Percentiles rank a stretch among this genome's conserved stretches.
Conservation (phyloP, 1,140 invertebrate species). For the Trachelipus rathkii region DNA sequence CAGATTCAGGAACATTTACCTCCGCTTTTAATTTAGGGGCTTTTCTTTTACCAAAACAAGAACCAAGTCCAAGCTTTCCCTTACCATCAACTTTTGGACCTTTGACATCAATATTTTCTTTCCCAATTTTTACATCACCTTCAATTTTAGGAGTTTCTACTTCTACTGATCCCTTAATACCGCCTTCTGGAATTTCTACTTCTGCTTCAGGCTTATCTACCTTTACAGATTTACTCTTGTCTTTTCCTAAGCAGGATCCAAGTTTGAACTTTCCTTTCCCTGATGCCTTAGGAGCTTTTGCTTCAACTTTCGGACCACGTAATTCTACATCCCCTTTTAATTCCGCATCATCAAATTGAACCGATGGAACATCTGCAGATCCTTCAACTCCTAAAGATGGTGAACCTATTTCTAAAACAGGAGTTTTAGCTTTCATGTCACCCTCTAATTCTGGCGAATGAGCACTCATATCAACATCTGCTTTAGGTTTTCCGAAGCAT, state of each 20-base stretch:
- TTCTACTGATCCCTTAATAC: neutral
- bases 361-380: neutral
- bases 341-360: neutral
- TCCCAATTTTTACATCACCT: too few relatives aligned
- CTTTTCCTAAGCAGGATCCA: conserved; percentile 11
- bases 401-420: neutral
- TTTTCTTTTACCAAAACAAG: neutral
- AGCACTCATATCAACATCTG: neutral
- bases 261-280: neutral
- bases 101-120: too few relatives aligned
- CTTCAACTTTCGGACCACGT: conserved; percentile 14
- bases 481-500: conserved; percentile 31
- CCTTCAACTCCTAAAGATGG: neutral
- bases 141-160: conserved; percentile 13
- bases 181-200: conserved; percentile 5
- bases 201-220: neutral
- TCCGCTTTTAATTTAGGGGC: neutral
- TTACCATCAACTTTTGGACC: too few relatives aligned
- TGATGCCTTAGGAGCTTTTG: conserved; percentile 21
- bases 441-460: neutral
- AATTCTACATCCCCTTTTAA: conserved; percentile 3
- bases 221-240: conserved; percentile 1
- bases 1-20: neutral
- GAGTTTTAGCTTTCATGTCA: conserved; percentile 17
- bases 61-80: too few relatives aligned